Percentiles rank a stretch among this genome's conserved stretches.
phyloP scores from a whole-genome alignment of 64 coral and sea anemone species.

The Hydrozoanthus tunicans region DNA sequence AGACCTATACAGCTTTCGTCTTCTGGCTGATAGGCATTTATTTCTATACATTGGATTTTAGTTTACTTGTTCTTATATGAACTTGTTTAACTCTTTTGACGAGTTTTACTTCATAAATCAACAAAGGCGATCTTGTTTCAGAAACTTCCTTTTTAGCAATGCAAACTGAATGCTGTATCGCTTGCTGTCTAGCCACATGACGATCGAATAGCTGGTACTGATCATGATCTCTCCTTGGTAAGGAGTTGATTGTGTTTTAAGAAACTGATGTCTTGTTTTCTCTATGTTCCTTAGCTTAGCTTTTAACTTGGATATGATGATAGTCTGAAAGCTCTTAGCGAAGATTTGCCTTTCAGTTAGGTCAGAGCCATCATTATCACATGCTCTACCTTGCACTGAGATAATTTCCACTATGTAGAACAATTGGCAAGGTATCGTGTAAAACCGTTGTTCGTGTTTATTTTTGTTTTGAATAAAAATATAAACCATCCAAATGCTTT shows the following conservation, averaged over 20 bases:
- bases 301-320: too few relatives aligned
- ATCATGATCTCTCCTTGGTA: neutral
- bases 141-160: neutral
- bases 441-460: too few relatives aligned
- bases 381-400: too few relatives aligned
- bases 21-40: neutral
- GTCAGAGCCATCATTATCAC: too few relatives aligned
- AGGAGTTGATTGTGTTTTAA: neutral
- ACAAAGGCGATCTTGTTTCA: neutral
- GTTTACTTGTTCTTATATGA: neutral
- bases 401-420: too few relatives aligned
- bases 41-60: neutral
- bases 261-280: neutral
- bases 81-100: neutral
- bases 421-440: too few relatives aligned
- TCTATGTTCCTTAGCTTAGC: too few relatives aligned
- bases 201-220: neutral
- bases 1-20: neutral
- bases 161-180: neutral
- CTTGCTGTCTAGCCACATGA: neutral
- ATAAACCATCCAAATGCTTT: too few relatives aligned
- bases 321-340: too few relatives aligned
- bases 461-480: too few relatives aligned
- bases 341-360: too few relatives aligned
- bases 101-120: neutral